Percentiles rank a stretch among this genome's conserved stretches.
phyloP scores from a whole-genome alignment of 1,140 invertebrate species.

The Sitobion miscanthi region DNA sequence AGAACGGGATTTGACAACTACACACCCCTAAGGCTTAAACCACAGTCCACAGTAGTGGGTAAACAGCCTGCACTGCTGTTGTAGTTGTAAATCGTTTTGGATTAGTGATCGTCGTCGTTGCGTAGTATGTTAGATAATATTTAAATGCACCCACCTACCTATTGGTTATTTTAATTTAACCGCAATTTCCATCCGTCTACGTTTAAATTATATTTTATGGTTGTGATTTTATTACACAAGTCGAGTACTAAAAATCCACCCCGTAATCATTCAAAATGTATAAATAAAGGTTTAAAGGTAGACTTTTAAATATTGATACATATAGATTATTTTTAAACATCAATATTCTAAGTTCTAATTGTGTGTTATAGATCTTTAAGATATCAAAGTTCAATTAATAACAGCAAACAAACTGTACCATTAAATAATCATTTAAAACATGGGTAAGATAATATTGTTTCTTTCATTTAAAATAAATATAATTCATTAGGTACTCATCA shows the following conservation, averaged over 20 bases:
- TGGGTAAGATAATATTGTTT: slow-evolving; percentile 26
- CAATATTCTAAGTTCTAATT: not conserved
- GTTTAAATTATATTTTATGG: not conserved
- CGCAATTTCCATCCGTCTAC: not conserved
- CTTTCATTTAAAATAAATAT: not conserved
- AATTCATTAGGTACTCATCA: not conserved
- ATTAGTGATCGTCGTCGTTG: not conserved
- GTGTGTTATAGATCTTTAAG: slow-evolving; percentile 31
- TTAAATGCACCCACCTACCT: not conserved
- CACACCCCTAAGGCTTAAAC: not conserved
- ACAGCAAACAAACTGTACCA: slow-evolving; percentile 4
- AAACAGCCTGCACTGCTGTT: not conserved
- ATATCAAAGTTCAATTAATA: slow-evolving; percentile 14
- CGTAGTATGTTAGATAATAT: not conserved
- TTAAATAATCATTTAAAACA: slow-evolving; percentile 37
- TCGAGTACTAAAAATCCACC: not conserved
- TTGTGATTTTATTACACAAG: not conserved
- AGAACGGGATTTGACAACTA: no score
- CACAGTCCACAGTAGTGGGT: not conserved
- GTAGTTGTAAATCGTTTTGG: slow-evolving; percentile 12
- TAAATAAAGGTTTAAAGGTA: not conserved
- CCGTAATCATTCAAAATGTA: not conserved
- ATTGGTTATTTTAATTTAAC: not conserved
- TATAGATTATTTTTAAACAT: not conserved
- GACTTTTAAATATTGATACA: not conserved